Conservation (phyloP, 1,140 invertebrate genomes). For the Drosophila malerkotliana region DNA sequence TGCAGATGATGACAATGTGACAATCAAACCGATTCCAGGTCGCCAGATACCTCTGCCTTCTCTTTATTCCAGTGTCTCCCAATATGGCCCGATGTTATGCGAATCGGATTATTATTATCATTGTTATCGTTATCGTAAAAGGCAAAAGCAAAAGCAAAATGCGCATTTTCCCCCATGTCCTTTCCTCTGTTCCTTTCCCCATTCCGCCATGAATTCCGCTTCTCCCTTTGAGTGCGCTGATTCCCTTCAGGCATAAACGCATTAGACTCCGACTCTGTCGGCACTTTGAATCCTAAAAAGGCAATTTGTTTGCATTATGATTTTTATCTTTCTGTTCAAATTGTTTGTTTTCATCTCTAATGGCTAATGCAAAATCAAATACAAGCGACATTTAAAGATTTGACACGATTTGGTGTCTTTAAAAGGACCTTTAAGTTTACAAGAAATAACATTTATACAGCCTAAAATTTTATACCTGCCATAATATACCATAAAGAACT, state of each 20-base stretch:
- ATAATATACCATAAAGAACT: too few relatives aligned
- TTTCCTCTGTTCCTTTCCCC: slow-evolving; percentile 2
- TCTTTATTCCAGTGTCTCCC: background rate
- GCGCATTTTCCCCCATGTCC: slow-evolving; percentile 32
- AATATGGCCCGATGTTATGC: slow-evolving; percentile 40
- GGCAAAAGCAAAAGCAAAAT: slow-evolving; percentile 38
- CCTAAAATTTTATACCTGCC: too few relatives aligned
- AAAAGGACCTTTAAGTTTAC: background rate
- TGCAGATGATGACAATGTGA: slow-evolving; percentile 81
- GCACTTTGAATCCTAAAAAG: slow-evolving; percentile 71
- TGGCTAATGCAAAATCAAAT: slow-evolving; percentile 22
- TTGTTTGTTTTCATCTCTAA: slow-evolving; percentile 46
- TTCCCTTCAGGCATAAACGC: slow-evolving; percentile 55
- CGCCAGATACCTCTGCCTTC: slow-evolving; percentile 36
- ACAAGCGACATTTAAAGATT: background rate
- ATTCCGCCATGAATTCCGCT: background rate
- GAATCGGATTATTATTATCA: slow-evolving; percentile 59
- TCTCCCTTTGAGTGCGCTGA: slow-evolving; percentile 28
- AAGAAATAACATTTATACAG: too few relatives aligned
- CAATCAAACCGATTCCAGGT: slow-evolving; percentile 79
- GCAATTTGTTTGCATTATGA: slow-evolving; percentile 67
- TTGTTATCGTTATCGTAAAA: slow-evolving; percentile 58
- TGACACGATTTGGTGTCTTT: background rate
- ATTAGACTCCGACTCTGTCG: slow-evolving; percentile 43
- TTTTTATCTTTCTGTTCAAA: slow-evolving; percentile 47